Base-by-base conservation (phyloP, 1,140 invertebrate species). In the Trachymyrmex cornetzi region DNA sequence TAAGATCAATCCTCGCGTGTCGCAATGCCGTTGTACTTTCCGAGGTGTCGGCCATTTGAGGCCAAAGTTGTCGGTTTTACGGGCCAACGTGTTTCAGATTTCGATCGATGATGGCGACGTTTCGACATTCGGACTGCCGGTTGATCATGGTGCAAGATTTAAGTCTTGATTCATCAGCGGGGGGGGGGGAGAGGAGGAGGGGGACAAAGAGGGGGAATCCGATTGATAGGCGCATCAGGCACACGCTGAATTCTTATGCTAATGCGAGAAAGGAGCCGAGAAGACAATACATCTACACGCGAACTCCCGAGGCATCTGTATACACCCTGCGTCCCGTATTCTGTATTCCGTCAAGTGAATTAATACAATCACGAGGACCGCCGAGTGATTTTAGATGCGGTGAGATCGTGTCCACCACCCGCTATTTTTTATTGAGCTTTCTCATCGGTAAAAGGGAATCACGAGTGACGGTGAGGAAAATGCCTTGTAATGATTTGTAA, bases 241-340 rank as follows among this genome's bases (percentile, higher is more conserved):
- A 92, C 93, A 94, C 93, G 93, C 93, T 94, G 93, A 94, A 94
- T 94, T 94, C 93, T 94, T 94, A 94, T 94, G 93, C 93, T 94
- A 94, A 94, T 94, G 91, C 93, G 93, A 94, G 93, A 94, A 94
- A 94, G 94, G 92, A 94, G 89, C 91, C 91, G 94, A 94, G 94
- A 95, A 94, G 94, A 95, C 94, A 93, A 94, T 94, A 94, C 90
- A 91, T 91, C 88, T 86, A 93, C 92, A 93, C 90, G 92, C 89
- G 59, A 63, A 71, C 71, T 53, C 55, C 27, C 63, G 50, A 55
- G 80, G 87, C 91, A 93, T 94, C 89, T 91, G 88, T 92, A 91
- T 91, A 90, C 89, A 89, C 88, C 66, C 88, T 89, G 90, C 91
- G 89, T 93, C 85, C 88, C 89, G 89, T 93, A 92, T 92, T 92